Evolutionary conservation across 2,888 invertebrate genomes (phyloP).

Genomic region (Macrosiphum euphorbiae): DNA sequence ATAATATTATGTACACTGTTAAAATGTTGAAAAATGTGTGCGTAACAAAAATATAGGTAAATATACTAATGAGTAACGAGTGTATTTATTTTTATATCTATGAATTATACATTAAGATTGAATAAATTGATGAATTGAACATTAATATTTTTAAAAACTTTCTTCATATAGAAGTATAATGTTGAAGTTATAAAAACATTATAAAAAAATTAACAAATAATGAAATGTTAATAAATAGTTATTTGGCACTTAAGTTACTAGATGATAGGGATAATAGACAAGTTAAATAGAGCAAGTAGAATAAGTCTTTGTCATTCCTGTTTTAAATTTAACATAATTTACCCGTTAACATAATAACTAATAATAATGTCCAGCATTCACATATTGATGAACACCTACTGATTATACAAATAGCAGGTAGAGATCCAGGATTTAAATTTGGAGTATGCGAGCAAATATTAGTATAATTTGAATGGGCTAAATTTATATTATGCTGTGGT

Average conservation of each 20-base stretch:
- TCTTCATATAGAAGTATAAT: neutral
- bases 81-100: neutral
- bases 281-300: conserved; percentile 42
- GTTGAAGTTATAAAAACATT: neutral
- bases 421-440: conserved; percentile 7
- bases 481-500: neutral
- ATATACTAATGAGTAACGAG: neutral
- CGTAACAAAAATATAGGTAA: conserved; percentile 45
- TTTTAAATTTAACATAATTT: conserved; percentile 50
- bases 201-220: conserved; percentile 44
- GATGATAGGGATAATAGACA: conserved; percentile 55
- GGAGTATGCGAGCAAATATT: neutral
- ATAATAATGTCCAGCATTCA: conserved; percentile 8
- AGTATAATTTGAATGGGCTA: neutral
- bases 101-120: neutral
- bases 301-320: conserved; percentile 60
- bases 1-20: conserved; percentile 35
- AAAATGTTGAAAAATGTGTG: conserved; percentile 21
- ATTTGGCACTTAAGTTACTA: conserved; percentile 61
- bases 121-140: conserved; percentile 19
- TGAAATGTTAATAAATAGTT: conserved; percentile 27
- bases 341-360: conserved; percentile 44
- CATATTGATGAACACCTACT: neutral
- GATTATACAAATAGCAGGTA: neutral
- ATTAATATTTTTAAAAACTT: neutral